phyloP scores from a whole-genome alignment of 2,113 vertebrate genomes.

The Podilymbus podiceps region DNA sequence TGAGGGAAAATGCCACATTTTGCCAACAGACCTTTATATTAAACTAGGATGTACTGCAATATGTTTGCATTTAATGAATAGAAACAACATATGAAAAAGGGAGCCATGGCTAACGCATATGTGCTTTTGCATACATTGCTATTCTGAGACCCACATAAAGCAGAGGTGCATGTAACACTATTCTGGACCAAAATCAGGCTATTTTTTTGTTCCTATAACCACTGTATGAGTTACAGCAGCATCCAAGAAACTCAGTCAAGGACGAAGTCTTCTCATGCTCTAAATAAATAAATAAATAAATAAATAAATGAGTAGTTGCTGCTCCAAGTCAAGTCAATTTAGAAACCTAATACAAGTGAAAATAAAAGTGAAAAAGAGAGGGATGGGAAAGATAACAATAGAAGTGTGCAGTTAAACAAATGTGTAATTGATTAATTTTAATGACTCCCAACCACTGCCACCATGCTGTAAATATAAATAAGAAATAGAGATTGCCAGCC shows the following conservation, averaged over 20 bases:
- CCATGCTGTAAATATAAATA: not conserved
- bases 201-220: not conserved
- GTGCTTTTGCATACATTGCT: not conserved
- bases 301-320: not conserved
- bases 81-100: constrained; percentile 43
- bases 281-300: not conserved
- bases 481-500: not conserved
- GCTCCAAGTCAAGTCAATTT: not conserved
- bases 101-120: not conserved
- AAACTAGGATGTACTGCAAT: not conserved
- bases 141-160: not conserved
- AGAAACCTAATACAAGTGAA: not conserved
- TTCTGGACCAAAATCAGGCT: not conserved
- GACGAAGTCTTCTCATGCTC: not conserved
- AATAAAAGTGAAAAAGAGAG: not conserved
- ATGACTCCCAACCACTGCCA: not conserved
- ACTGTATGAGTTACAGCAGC: not conserved
- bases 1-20: constrained; percentile 11
- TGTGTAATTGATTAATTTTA: not conserved
- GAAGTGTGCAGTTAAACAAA: not conserved
- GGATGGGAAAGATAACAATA: not conserved
- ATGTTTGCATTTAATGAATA: constrained; percentile 40
- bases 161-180: not conserved
- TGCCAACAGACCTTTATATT: constrained; percentile 24
- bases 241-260: not conserved